Conservation (phyloP, 2,797 vertebrate genomes). For the Helarctos malayanus region DNA sequence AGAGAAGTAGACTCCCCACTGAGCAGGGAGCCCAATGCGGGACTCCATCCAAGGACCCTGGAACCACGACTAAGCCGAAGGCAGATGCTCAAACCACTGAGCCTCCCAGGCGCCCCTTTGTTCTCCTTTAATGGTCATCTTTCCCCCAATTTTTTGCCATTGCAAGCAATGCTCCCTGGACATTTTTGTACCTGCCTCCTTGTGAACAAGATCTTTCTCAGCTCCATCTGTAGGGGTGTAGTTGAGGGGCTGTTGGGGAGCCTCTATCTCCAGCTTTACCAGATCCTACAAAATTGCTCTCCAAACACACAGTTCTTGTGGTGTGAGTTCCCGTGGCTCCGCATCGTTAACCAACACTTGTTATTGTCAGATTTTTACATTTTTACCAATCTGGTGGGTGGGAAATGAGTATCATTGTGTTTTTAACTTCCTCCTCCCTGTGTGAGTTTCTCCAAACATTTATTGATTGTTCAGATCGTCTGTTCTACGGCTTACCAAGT, state of each 20-base stretch:
- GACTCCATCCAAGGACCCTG: no score
- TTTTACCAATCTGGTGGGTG: not conserved
- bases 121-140: not conserved
- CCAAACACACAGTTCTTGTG: not conserved
- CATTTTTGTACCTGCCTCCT: not conserved
- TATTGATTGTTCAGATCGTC: not conserved
- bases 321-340: not conserved
- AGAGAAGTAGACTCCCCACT: no score
- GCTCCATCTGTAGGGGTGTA: not conserved
- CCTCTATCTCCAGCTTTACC: not conserved
- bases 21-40: no score
- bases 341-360: not conserved
- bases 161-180: not conserved
- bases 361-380: not conserved
- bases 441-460: not conserved
- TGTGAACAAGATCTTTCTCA: not conserved
- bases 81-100: no score
- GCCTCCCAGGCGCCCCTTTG: no score
- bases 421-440: not conserved
- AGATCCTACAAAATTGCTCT: not conserved
- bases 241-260: not conserved
- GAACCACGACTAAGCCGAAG: no score
- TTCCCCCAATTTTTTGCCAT: not conserved
- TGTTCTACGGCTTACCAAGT: not conserved
- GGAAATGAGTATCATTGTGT: not conserved